Percentiles rank a stretch among this genome's conserved stretches.
Conservation (phyloP, 2,888 invertebrate genomes). For the Phanerotoma sp. region DNA sequence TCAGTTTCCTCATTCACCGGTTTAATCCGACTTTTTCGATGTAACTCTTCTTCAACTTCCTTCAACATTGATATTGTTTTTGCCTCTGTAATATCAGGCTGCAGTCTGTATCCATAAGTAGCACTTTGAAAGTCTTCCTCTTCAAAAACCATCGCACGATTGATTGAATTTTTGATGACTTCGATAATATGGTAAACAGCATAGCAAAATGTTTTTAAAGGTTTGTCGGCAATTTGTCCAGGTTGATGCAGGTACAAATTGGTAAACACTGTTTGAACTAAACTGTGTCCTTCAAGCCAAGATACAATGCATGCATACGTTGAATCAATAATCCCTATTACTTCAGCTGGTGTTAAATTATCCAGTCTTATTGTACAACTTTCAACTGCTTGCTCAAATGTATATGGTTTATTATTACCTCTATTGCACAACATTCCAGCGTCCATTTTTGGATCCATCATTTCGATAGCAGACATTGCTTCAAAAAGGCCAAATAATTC, state of each 20-base stretch:
- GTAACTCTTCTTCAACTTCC: slow-evolving; percentile 89
- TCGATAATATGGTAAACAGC: slow-evolving; percentile 87
- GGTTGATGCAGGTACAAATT: slow-evolving; percentile 94
- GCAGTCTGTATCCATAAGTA: slow-evolving; percentile 84
- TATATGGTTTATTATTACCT: slow-evolving; percentile 79
- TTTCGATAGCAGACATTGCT: slow-evolving; percentile 99
- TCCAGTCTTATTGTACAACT: slow-evolving; percentile 77
- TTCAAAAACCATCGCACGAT: slow-evolving; percentile 85
- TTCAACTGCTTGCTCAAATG: slow-evolving; percentile 84
- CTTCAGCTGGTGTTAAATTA: slow-evolving; percentile 73
- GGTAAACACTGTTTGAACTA: slow-evolving; percentile 96
- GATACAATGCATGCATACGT: slow-evolving; percentile 92
- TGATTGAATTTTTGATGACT: slow-evolving; percentile 84
- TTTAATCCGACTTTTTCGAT: slow-evolving; percentile 67
- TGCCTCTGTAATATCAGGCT: slow-evolving; percentile 78
- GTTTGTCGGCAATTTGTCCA: slow-evolving; percentile 77
- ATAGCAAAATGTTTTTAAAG: slow-evolving; percentile 82
- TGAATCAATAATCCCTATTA: slow-evolving; percentile 92
- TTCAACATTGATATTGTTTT: slow-evolving; percentile 79
- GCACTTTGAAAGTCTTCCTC: slow-evolving; percentile 97
- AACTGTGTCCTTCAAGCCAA: slow-evolving; percentile 95
- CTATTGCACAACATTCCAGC: slow-evolving; percentile 96
- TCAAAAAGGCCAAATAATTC: slow-evolving; percentile 91
- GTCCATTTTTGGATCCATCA: slow-evolving; percentile 99
- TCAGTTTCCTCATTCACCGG: slow-evolving; percentile 58